These are phyloP conservation scores for Callinectes sapidus DNA, from an alignment of 2,888 invertebrate species.

Conservation along the genomic window DNA sequence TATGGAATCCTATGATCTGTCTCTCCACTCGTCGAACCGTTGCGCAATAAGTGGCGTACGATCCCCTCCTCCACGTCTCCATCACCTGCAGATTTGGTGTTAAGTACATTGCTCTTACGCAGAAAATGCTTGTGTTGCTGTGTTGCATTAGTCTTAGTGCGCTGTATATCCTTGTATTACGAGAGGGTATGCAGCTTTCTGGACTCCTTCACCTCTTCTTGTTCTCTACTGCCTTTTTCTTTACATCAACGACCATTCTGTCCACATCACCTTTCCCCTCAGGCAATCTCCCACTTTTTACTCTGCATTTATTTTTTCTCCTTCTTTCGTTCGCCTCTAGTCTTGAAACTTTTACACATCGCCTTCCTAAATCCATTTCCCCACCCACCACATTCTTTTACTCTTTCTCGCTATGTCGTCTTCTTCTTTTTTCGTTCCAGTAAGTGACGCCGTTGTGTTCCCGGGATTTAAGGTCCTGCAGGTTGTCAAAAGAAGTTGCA, in stretches of 20 bases:
- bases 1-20: neutral
- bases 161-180: neutral
- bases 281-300: neutral
- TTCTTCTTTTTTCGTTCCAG: neutral
- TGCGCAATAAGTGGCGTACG: neutral
- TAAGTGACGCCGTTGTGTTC: neutral
- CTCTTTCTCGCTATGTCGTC: neutral
- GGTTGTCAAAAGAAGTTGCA: slow-evolving; percentile 10
- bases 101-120: neutral
- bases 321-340: neutral
- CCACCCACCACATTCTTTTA: neutral
- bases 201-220: neutral
- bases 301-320: neutral
- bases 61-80: neutral
- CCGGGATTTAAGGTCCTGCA: neutral
- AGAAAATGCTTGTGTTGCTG: neutral
- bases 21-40: neutral
- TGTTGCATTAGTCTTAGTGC: neutral
- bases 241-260: neutral
- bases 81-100: neutral
- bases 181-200: neutral
- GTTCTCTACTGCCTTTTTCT: neutral
- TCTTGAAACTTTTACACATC: slow-evolving; percentile 1
- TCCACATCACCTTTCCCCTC: neutral
- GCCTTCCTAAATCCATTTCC: neutral